Evolutionary conservation across 2,113 vertebrate species (phyloP), one percentile per base, ranked within the genome.

Genomic region (Neopipo cinnamomea): DNA sequence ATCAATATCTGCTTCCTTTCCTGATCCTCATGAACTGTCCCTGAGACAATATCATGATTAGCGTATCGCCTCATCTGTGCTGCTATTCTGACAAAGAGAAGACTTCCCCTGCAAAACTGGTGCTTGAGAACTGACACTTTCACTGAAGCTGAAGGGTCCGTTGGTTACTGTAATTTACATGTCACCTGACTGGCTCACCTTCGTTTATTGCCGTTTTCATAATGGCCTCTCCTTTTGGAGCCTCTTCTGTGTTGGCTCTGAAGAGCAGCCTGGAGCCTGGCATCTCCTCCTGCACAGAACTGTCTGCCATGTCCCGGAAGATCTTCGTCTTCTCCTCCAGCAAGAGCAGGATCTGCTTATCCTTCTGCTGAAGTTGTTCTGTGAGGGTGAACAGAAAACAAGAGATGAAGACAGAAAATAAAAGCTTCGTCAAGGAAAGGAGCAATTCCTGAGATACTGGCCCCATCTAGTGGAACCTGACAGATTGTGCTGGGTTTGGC

Each of bases 361-460:
- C 99, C 97, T 99, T 99, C 91, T 99, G 98, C 27, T 98, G 98
- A 78, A 99, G 98, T 96, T 99, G 97, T 55, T 99, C 99, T 99
- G 97, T 76, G 63, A 30, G 37, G 85, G 58, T 14, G 56, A 85
- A 87, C 0, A 47, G 66, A 85, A 68, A 90, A 68, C 12, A 25
- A 42, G 56, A 50, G 66, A 76, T 58, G 39, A 73, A 61, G 72
- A 77, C 18, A 76, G n/a, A 61, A 71, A 63, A 22, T 12, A 66
- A 86, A 87, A 78, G 21, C 79, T 14, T 19, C 19, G 3, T 49
- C 35, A 49, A 71, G 4, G 24, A 23, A 41, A 42, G 4, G 55
- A 77, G 41, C 0, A 0, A 91, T 95, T 67, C 37, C 58, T 55
- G 30, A 74, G 88, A 59, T 85, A 41, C 0, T 50, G 53, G 80